Evolutionary conservation across 92 coral and sea anemone genomes (phyloP).

Genomic region (Bergia sp.): DNA sequence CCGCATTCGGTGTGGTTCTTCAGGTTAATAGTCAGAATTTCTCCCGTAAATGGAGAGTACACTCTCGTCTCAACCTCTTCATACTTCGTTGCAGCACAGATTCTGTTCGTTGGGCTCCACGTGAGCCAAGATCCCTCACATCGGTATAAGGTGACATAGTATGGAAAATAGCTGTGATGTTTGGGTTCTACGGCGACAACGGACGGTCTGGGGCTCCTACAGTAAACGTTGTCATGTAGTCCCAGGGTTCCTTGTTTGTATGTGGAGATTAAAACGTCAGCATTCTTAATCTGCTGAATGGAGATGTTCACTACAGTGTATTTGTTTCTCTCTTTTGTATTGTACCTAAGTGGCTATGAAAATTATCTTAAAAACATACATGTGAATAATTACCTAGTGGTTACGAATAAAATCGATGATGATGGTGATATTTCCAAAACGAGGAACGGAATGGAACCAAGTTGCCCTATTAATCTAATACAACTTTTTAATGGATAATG

Average conservation of each 20-base stretch:
- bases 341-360: no score
- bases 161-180: conserved; percentile 48
- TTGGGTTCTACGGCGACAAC: conserved; percentile 56
- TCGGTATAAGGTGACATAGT: conserved; percentile 56
- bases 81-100: conserved; percentile 39
- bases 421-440: no score
- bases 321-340: no score
- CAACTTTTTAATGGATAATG: no score
- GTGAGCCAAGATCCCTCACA: conserved; percentile 61
- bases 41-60: not conserved
- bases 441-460: no score
- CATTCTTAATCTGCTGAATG: no score
- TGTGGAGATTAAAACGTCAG: not conserved
- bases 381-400: no score
- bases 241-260: conserved; percentile 17
- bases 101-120: conserved; percentile 34
- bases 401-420: no score
- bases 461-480: no score
- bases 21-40: not conserved
- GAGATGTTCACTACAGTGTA: no score
- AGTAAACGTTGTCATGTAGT: conserved; percentile 34
- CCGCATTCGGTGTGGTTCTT: conserved; percentile 72
- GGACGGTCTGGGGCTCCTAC: conserved; percentile 47
- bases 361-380: no score
- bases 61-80: conserved; percentile 52